These are phyloP conservation scores for Pipistrellus nathusii DNA, from an alignment of 2,797 vertebrate species.

Conservation along the genomic window DNA sequence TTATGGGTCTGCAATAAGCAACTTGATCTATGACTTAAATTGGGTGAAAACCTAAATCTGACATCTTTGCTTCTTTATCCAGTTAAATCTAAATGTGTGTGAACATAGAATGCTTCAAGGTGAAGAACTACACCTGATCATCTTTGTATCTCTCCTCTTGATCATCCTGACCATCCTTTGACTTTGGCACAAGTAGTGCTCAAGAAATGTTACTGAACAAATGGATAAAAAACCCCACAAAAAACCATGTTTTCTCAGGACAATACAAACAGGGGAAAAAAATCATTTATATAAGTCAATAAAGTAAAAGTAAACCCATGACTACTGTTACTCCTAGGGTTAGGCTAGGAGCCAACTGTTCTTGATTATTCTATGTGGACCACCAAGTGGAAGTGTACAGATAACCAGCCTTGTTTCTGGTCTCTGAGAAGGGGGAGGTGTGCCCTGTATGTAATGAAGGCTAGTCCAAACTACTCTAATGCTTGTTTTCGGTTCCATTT, in stretches of 20 bases:
- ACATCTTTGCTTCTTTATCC: background rate
- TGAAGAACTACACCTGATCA: background rate
- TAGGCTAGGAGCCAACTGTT: background rate
- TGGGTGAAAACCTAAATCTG: background rate
- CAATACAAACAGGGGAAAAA: background rate
- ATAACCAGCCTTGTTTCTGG: background rate
- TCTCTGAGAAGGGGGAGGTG: background rate
- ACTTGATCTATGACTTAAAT: slow-evolving; percentile 9
- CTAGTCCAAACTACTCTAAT: background rate
- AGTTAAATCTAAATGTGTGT: slow-evolving; percentile 12
- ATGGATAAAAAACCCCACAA: background rate
- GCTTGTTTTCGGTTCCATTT: background rate
- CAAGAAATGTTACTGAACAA: background rate
- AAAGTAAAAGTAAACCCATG: background rate
- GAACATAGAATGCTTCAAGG: background rate
- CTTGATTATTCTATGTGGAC: background rate
- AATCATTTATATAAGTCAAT: background rate
- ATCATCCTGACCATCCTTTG: background rate
- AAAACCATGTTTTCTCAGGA: background rate
- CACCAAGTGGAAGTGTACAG: background rate
- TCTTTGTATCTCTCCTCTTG: background rate
- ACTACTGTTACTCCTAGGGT: background rate
- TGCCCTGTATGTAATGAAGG: background rate
- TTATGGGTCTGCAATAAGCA: background rate
- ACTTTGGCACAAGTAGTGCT: background rate